phyloP scores from a whole-genome alignment of 1,140 invertebrate species.

The Papilio polyxenes region DNA sequence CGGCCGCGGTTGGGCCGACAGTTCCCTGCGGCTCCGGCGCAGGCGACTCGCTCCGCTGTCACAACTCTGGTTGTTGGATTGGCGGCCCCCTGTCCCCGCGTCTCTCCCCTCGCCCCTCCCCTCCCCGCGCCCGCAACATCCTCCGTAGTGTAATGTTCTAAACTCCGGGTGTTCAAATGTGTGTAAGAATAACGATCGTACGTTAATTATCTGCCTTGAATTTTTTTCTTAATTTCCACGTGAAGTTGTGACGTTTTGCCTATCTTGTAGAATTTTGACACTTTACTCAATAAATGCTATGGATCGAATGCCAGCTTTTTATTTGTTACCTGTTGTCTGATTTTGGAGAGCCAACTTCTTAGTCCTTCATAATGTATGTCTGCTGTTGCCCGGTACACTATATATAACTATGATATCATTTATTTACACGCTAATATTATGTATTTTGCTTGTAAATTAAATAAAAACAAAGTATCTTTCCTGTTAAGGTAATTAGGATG shows the following conservation, averaged over 20 bases:
- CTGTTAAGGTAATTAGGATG: slow-evolving; percentile 3
- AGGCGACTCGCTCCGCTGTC: slow-evolving; percentile 50
- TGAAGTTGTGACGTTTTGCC: slow-evolving; percentile 78
- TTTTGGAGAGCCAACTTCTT: slow-evolving; percentile 35
- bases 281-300: slow-evolving; percentile 80
- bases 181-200: slow-evolving; percentile 63
- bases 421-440: slow-evolving; percentile 35
- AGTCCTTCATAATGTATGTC: slow-evolving; percentile 32
- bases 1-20: slow-evolving; percentile 65
- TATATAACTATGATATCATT: slow-evolving; percentile 20
- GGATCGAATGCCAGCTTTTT: slow-evolving; percentile 69
- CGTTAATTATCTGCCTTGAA: slow-evolving; percentile 73
- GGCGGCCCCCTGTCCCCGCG: slow-evolving; percentile 70
- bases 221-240: slow-evolving; percentile 74
- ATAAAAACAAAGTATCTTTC: background rate
- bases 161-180: slow-evolving; percentile 57
- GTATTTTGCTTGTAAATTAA: slow-evolving; percentile 32
- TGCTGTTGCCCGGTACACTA: slow-evolving; percentile 14
- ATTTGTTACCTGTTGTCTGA: slow-evolving; percentile 56
- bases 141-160: slow-evolving; percentile 52
- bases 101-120: slow-evolving; percentile 33
- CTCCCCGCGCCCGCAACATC: slow-evolving; percentile 40
- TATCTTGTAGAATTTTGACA: slow-evolving; percentile 80
- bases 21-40: slow-evolving; percentile 60
- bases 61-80: slow-evolving; percentile 78